These are phyloP conservation scores for Drosophila kanekoi DNA, from an alignment of 2,888 invertebrate species.

Conservation along the genomic window DNA sequence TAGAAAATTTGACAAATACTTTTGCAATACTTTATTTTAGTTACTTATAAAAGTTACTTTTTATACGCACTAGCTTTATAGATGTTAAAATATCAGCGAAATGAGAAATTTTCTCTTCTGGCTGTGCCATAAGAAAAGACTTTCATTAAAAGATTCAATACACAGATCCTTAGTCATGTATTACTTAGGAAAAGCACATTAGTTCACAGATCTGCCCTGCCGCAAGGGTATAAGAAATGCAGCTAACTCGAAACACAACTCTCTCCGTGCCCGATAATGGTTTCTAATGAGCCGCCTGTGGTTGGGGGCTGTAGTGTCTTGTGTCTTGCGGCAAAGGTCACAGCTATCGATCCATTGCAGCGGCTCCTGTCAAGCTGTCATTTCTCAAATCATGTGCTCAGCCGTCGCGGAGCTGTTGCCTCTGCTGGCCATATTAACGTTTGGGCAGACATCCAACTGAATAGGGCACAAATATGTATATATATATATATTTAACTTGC, in stretches of 20 bases:
- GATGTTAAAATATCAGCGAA: no score
- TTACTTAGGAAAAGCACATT: no score
- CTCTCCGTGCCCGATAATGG: conserved; percentile 28
- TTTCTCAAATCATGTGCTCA: conserved; percentile 40
- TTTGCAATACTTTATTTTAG: no score
- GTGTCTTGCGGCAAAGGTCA: conserved; percentile 24
- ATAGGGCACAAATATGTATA: conserved; percentile 56
- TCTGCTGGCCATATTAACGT: conserved; percentile 2
- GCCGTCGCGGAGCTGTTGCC: conserved; percentile 6
- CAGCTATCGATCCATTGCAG: conserved; percentile 39
- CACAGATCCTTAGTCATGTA: no score
- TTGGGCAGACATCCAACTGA: conserved; percentile 69
- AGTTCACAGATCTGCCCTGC: neutral
- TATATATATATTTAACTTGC: conserved; percentile 23
- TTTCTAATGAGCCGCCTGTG: conserved; percentile 42
- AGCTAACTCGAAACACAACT: neutral
- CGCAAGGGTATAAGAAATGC: neutral
- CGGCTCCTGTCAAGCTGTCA: conserved; percentile 38
- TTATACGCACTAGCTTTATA: no score
- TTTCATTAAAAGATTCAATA: no score
- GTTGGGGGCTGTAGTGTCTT: conserved; percentile 8
- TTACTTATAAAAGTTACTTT: no score
- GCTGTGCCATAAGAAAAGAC: no score
- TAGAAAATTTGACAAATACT: no score
- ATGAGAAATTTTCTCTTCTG: no score